Percentiles rank a stretch among this genome's conserved stretches.
These are phyloP conservation scores for Bostrychus sinensis DNA, from an alignment of 2,113 vertebrate species.

Conservation along the genomic window DNA sequence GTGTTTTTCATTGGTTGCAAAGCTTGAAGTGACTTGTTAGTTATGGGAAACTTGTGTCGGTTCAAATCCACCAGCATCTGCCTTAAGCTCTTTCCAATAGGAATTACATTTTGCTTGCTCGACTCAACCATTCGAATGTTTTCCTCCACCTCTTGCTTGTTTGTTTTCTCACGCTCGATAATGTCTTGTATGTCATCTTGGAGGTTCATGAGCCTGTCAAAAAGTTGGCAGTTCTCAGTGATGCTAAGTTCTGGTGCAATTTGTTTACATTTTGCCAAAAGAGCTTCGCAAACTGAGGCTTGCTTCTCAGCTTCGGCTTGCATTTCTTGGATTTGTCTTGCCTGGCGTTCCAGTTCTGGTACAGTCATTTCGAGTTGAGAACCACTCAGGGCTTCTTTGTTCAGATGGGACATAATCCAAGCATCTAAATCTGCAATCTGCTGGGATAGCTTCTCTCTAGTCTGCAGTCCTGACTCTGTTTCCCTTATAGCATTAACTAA, in stretches of 20 bases:
- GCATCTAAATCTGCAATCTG: conserved; percentile 81
- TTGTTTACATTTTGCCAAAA: conserved; percentile 76
- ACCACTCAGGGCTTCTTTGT: conserved; percentile 50
- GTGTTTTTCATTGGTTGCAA: conserved; percentile 63
- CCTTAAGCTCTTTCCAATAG: conserved; percentile 77
- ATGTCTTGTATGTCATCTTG: conserved; percentile 79
- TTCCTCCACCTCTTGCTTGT: conserved; percentile 76
- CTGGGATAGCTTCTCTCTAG: conserved; percentile 81
- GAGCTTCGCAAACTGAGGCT: conserved; percentile 73
- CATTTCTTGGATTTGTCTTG: conserved; percentile 71
- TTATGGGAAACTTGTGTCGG: conserved; percentile 68
- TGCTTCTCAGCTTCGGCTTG: conserved; percentile 78
- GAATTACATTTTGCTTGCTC: conserved; percentile 67
- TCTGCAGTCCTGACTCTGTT: conserved; percentile 83
- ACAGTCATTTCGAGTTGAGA: conserved; percentile 30
- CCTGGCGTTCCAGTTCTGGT: conserved; percentile 70
- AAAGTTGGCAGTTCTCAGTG: conserved; percentile 83
- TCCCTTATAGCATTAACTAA: conserved; percentile 78
- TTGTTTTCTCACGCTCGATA: conserved; percentile 75
- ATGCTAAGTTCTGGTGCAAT: conserved; percentile 80
- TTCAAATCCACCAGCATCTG: conserved; percentile 63
- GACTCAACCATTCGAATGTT: conserved; percentile 67
- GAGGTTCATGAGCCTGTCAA: conserved; percentile 81
- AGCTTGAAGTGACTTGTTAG: conserved; percentile 57
- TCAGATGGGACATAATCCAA: conserved; percentile 74